A percentile compares a stretch with the other conserved stretches of the same genome.
Conservation (phyloP, 2,113 vertebrate species). For the Hypocryptadius cinnamomeus region DNA sequence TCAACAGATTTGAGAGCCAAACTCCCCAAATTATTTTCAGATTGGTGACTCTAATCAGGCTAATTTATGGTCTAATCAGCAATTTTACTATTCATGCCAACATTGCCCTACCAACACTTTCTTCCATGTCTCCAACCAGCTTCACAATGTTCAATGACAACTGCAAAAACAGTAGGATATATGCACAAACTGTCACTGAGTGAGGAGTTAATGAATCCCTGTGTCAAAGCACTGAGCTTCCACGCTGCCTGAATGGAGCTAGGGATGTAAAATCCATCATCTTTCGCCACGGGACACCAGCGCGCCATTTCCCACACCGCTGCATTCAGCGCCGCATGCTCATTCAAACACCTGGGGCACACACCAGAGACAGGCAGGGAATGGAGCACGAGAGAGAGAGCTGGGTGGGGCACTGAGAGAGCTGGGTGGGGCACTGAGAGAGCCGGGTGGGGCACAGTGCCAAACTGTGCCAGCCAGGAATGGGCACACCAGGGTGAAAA, state of each 20-base stretch:
- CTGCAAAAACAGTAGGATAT: neutral
- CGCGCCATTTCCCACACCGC: constrained; percentile 9
- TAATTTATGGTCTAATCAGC: neutral
- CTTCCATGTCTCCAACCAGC: neutral
- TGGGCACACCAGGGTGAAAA: neutral
- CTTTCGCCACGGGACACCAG: constrained; percentile 46
- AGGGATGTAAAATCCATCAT: constrained; percentile 55
- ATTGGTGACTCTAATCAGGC: neutral
- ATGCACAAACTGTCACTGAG: neutral
- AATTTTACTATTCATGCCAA: constrained; percentile 6
- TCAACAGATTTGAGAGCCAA: neutral
- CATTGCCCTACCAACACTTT: neutral
- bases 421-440: neutral
- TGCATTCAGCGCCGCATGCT: neutral
- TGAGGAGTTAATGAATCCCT: constrained; percentile 54
- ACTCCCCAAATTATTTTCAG: neutral
- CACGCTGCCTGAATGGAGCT: neutral
- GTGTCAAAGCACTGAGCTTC: constrained; percentile 2
- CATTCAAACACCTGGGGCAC: neutral
- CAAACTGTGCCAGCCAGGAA: neutral
- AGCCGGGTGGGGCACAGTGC: neutral
- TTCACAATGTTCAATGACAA: constrained; percentile 27
- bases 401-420: neutral
- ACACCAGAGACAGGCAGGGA: neutral
- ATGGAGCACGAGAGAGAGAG: neutral